These are phyloP conservation scores for Drosophila lutescens DNA, from an alignment of 2,888 invertebrate species.

Conservation along the genomic window DNA sequence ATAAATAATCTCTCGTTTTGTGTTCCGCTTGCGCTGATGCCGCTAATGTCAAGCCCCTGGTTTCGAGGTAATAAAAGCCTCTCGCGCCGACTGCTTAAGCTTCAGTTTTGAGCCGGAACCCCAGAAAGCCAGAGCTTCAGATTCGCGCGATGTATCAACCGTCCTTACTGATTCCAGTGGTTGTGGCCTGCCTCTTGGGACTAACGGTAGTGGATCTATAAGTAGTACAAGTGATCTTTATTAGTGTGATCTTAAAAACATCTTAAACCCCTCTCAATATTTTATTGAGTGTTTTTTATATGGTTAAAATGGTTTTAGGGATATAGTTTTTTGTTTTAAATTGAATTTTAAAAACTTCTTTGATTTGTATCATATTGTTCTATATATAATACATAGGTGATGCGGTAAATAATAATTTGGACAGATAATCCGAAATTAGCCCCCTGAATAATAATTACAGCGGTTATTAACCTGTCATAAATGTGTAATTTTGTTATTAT, in stretches of 20 bases:
- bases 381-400: no score
- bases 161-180: not conserved
- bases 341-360: no score
- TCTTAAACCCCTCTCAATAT: no score
- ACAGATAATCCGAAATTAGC: not conserved
- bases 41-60: slow-evolving; percentile 26
- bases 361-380: no score
- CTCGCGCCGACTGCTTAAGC: slow-evolving; percentile 19
- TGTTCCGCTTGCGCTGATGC: slow-evolving; percentile 26
- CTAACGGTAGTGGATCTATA: slow-evolving; percentile 14
- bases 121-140: slow-evolving; percentile 8
- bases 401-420: no score
- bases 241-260: no score
- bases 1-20: slow-evolving; percentile 16
- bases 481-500: not conserved
- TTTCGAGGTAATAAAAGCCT: slow-evolving; percentile 49
- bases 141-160: slow-evolving; percentile 14
- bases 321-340: no score
- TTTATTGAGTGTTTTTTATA: no score
- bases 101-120: slow-evolving; percentile 45
- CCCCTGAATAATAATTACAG: not conserved
- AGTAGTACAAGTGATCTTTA: not conserved
- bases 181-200: slow-evolving; percentile 1
- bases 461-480: not conserved
- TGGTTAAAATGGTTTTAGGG: no score